A percentile compares a stretch with the other conserved stretches of the same genome.
Conservation (phyloP, 2,113 vertebrate genomes). For the Stictonetta naevosa region DNA sequence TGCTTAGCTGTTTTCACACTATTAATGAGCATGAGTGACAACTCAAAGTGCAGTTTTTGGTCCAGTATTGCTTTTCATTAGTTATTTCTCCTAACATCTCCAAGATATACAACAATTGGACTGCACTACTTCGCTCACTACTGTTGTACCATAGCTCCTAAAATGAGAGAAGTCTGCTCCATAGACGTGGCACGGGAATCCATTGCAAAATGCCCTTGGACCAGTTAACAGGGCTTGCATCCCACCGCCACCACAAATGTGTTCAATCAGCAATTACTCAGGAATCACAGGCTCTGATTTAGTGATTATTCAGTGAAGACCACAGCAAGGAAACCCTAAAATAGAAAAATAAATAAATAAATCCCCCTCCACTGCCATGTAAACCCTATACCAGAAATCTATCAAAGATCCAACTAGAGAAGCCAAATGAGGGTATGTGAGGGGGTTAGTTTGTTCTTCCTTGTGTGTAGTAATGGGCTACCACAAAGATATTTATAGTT, state of each 20-base stretch:
- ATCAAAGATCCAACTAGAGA: not conserved
- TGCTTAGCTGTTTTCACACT: not conserved
- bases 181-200: not conserved
- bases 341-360: not conserved
- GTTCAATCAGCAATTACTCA: not conserved
- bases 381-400: not conserved
- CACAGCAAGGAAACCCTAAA: not conserved
- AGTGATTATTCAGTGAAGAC: not conserved
- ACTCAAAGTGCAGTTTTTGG: not conserved
- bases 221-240: not conserved
- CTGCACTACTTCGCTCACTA: not conserved
- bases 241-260: not conserved
- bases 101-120: not conserved
- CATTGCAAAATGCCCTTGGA: not conserved
- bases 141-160: not conserved
- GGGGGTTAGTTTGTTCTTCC: not conserved
- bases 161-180: not conserved
- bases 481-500: not conserved
- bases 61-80: not conserved
- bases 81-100: not conserved
- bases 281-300: not conserved
- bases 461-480: not conserved
- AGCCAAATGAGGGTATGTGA: not conserved
- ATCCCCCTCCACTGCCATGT: fast-evolving
- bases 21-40: not conserved